A percentile compares a stretch with the other conserved stretches of the same genome.
Conservation (phyloP, 2,113 vertebrate species). For the Callipepla squamata region DNA sequence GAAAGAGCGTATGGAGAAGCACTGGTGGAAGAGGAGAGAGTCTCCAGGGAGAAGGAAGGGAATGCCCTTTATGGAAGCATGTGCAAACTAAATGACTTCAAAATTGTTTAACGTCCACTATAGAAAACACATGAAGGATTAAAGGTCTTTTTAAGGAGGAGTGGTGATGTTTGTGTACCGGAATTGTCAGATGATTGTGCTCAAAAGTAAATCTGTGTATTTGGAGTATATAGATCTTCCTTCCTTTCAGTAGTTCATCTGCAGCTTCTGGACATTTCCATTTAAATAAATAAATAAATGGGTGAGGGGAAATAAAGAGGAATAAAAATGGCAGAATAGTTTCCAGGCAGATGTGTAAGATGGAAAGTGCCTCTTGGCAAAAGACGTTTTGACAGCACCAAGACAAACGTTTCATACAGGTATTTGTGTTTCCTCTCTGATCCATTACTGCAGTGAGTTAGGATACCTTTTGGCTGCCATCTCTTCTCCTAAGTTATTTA, state of each 20-base stretch:
- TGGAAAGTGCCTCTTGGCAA: not conserved
- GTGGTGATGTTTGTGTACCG: not conserved
- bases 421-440: constrained; percentile 3
- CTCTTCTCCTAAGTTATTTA: constrained; percentile 50
- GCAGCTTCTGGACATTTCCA: not conserved
- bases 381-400: not conserved
- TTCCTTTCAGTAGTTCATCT: not conserved
- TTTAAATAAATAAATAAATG: no score
- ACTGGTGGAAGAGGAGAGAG: not conserved
- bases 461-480: not conserved
- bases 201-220: not conserved
- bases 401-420: not conserved
- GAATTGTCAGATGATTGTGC: not conserved
- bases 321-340: not conserved
- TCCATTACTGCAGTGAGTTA: not conserved
- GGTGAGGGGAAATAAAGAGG: not conserved
- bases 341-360: not conserved
- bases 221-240: not conserved
- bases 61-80: not conserved
- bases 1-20: not conserved
- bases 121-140: not conserved
- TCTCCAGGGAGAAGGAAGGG: not conserved
- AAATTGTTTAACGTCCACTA: not conserved
- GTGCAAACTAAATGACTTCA: not conserved
- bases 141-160: not conserved